phyloP scores from a whole-genome alignment of 2,113 vertebrate genomes.

The Megaceryle maxima region DNA sequence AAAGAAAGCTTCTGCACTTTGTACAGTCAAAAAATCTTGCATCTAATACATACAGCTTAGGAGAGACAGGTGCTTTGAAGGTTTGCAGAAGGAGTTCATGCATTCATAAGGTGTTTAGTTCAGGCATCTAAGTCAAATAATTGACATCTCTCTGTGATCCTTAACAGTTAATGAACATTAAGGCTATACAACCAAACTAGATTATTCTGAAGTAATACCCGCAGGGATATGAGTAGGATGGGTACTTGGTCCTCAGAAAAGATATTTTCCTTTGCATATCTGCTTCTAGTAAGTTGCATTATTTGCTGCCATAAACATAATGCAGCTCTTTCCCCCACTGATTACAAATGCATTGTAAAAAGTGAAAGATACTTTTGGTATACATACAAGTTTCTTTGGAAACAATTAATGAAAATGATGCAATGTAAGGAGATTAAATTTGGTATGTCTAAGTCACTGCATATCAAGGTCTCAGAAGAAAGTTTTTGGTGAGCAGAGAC shows the following conservation, averaged over 20 bases:
- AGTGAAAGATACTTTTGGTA: background rate
- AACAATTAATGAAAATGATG: background rate
- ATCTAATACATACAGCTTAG: background rate
- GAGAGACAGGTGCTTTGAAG: background rate
- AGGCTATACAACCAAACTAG: background rate
- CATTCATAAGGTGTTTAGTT: background rate
- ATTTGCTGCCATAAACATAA: background rate
- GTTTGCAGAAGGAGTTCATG: background rate
- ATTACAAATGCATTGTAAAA: background rate
- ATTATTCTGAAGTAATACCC: background rate
- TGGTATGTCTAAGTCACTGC: background rate
- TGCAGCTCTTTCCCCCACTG: accelerated
- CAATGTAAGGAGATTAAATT: background rate
- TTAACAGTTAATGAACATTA: background rate
- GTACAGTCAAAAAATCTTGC: background rate
- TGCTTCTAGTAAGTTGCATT: background rate
- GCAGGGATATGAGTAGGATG: background rate
- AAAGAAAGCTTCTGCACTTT: background rate
- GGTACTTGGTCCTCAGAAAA: background rate
- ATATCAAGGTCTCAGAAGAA: background rate
- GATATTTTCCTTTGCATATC: background rate
- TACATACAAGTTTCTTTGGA: background rate
- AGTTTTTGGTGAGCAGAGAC: background rate
- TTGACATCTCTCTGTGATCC: accelerated
- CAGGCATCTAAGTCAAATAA: background rate